Evolutionary conservation across 1,140 invertebrate species (phyloP), one percentile per base, ranked within the genome.

Genomic region (Aphelinus certus): DNA sequence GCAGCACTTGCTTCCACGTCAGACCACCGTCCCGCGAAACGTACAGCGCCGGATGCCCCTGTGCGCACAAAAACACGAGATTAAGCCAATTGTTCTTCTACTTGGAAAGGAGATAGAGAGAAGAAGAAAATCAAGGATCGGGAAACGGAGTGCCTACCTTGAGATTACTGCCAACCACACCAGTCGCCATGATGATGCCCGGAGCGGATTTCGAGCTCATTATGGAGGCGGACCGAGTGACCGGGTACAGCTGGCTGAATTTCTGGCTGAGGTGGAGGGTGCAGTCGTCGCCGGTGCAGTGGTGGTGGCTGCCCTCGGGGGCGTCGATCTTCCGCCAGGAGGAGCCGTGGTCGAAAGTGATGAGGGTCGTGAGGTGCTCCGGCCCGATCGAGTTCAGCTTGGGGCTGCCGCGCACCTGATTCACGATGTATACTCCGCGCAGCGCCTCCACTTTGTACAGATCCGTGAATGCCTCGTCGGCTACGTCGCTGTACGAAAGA

Each of bases 371-470:
- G 48, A 96, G 83, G 84, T 95, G 90, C 78, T 95, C 94, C 0
- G 93, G 92, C 7, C 90, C 91, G 9, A 95, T 90, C 63, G 89
- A 88, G 2, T 85, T 81, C 3, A 86, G 84, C 56, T 88, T 86
- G 0, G 88, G 87, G 7, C 84, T 87, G 2, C 87, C 87, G 79
- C 90, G 91, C 0, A 96, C 90, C 83, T 94, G 93, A 0, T 95
- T 96, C 1, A 95, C 96, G 76, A 97, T 96, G 84, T 96, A 97
- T 69, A 97, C 94, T 3, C 96, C 96, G 46, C 92, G 89, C 9
- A 98, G 83, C 6, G 96, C 96, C 82, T 95, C 92, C 0, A 98
- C 94, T 84, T 94, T 95, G 81, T 97, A 95, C 1, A 98, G 83
- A 83, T 97, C 96, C n/a, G 94, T 94, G 88, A 97, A 97, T 7